phyloP scores from a whole-genome alignment of 2,888 invertebrate genomes.

The Lamellibrachia columna region DNA sequence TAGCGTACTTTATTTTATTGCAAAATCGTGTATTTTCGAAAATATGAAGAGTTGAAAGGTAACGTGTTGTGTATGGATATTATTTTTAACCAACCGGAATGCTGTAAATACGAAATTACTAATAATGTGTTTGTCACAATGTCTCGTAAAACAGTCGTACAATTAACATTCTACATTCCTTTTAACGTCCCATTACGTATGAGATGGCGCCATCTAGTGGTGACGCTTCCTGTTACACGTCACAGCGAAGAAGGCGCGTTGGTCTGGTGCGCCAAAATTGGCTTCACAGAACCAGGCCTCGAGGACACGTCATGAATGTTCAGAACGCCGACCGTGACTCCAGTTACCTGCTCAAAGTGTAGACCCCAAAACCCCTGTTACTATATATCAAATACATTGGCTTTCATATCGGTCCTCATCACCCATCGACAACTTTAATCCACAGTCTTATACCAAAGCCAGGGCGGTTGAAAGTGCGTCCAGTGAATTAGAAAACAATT shows the following conservation, averaged over 20 bases:
- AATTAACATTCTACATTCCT: background rate
- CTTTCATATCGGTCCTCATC: background rate
- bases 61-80: no score
- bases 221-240: background rate
- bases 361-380: background rate
- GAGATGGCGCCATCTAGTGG: background rate
- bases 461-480: background rate
- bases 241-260: background rate
- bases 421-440: background rate
- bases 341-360: background rate
- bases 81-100: no score
- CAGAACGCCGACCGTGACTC: background rate
- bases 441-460: background rate
- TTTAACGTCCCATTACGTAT: background rate
- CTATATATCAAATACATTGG: background rate
- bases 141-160: background rate
- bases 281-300: background rate
- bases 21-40: no score
- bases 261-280: background rate
- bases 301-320: background rate
- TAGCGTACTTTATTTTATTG: no score
- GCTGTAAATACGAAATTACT: no score
- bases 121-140: no score
- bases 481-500: background rate
- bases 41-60: no score